These are phyloP conservation scores for Ficedula albicollis DNA, from an alignment of 2,797 vertebrate genomes.

Conservation along the genomic window DNA sequence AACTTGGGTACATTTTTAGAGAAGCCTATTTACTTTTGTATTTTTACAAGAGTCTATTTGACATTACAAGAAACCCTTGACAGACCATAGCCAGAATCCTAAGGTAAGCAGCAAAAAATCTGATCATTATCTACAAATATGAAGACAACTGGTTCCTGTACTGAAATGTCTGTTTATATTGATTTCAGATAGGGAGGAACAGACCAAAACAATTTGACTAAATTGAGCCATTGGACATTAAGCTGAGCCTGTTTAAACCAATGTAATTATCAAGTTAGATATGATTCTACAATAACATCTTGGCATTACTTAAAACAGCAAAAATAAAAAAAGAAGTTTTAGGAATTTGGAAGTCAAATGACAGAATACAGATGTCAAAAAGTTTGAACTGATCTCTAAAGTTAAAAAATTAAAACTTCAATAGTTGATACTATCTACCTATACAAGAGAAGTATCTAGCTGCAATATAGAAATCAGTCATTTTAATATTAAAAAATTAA, in stretches of 20 bases:
- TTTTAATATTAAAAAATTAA: not conserved
- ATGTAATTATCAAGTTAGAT: not conserved
- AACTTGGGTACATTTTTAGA: conserved; percentile 25
- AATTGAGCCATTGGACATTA: not conserved
- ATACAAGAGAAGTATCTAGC: not conserved
- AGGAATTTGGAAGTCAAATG: not conserved
- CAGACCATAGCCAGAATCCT: not conserved
- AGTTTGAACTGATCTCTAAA: not conserved
- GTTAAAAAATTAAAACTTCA: not conserved
- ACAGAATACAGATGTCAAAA: not conserved
- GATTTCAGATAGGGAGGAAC: not conserved
- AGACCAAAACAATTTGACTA: not conserved
- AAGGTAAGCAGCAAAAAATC: not conserved
- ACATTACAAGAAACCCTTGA: not conserved
- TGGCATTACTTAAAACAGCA: not conserved
- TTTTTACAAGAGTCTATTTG: not conserved
- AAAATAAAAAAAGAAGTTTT: not conserved
- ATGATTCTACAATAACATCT: not conserved
- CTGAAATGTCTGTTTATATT: not conserved
- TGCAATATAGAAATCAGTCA: not conserved
- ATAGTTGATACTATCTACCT: not conserved
- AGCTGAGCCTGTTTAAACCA: not conserved
- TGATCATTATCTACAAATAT: not conserved
- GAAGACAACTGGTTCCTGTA: not conserved
- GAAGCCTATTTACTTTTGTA: not conserved